These are phyloP conservation scores for Hermaeophaga mercurialis DNA, from an alignment of 2,888 invertebrate genomes.

Conservation along the genomic window DNA sequence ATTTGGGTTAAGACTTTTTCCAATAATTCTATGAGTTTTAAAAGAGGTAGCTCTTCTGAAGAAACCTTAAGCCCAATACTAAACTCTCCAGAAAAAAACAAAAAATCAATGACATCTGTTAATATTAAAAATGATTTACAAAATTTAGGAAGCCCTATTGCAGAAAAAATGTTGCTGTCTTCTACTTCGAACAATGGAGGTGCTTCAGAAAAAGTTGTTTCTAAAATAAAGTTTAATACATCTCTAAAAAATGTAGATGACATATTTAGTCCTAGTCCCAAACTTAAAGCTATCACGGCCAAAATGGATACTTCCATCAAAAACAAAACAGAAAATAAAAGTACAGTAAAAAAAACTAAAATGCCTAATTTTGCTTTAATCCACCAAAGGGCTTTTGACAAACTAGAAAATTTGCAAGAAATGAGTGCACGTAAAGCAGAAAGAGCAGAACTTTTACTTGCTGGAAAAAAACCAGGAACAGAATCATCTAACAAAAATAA, in stretches of 20 bases:
- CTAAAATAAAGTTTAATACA: no score
- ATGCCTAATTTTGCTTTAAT: conserved; percentile 73
- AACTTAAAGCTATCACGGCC: no score
- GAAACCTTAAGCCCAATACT: not conserved
- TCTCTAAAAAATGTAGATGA: no score
- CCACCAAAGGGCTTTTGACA: conserved; percentile 67
- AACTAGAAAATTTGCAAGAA: conserved; percentile 72
- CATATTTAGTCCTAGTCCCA: no score
- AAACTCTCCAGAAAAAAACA: not conserved
- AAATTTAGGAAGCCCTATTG: no score
- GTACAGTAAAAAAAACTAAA: conserved; percentile 49
- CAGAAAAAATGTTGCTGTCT: no score
- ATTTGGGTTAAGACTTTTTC: conserved; percentile 13
- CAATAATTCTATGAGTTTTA: not conserved
- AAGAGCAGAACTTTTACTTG: conserved; percentile 57
- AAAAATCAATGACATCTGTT: not conserved
- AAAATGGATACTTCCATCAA: no score
- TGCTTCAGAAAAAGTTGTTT: no score
- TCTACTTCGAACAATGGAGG: no score
- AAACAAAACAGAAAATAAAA: conserved; percentile 19
- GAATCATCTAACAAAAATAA: conserved; percentile 4
- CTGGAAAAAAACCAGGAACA: conserved; percentile 43
- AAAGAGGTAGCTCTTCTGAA: not conserved
- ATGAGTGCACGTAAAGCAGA: conserved; percentile 60
- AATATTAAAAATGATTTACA: no score